These are phyloP conservation scores for Volucella bombylans DNA, from an alignment of 2,888 invertebrate genomes.

Conservation along the genomic window DNA sequence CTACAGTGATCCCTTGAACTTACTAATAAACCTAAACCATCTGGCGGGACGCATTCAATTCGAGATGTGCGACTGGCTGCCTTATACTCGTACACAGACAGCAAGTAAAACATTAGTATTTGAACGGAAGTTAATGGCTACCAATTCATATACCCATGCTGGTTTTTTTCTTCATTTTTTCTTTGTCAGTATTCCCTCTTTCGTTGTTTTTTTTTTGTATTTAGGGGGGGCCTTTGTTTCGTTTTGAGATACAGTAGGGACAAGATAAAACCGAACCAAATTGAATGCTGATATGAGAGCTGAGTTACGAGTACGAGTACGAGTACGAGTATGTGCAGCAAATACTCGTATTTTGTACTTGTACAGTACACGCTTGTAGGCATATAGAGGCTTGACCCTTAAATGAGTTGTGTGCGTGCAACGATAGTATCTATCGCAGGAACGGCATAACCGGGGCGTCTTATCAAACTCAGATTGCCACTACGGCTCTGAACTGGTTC, in stretches of 20 bases:
- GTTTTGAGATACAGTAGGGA: conserved; percentile 27
- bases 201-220: too few species aligned
- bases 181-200: too few species aligned
- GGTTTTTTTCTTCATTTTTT: too few species aligned
- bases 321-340: not conserved
- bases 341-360: not conserved
- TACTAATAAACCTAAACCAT: conserved; percentile 66
- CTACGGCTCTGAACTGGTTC: conserved; percentile 27
- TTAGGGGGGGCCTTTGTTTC: not conserved
- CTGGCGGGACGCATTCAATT: conserved; percentile 68
- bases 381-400: conserved; percentile 57
- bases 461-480: conserved; percentile 68
- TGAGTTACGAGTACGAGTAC: too few species aligned
- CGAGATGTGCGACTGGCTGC: conserved; percentile 30
- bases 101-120: not conserved
- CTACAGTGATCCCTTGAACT: conserved; percentile 61
- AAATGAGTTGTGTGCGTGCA: conserved; percentile 27
- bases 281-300: conserved; percentile 39
- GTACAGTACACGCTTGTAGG: not conserved
- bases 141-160: too few species aligned
- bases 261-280: conserved; percentile 45
- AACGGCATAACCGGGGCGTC: conserved; percentile 63
- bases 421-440: conserved; percentile 46
- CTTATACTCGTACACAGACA: not conserved
- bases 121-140: too few species aligned